Evolutionary conservation across 2,888 invertebrate genomes (phyloP), one percentile per base, ranked within the genome.

Genomic region (Sipha maydis): DNA sequence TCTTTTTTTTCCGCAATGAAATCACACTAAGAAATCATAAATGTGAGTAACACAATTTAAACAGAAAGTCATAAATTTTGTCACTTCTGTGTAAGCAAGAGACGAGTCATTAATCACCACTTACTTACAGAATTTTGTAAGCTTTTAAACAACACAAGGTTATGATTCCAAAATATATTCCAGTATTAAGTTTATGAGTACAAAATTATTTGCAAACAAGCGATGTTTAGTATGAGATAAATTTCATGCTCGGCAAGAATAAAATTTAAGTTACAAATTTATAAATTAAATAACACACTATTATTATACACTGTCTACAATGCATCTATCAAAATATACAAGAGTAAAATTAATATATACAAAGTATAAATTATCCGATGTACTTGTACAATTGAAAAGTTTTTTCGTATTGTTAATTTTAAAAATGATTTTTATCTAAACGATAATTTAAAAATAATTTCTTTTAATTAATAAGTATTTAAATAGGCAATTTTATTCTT

Each of bases 71-170:
- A 38, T 38, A 61, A n/a, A 67, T 80, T 7, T 67, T 25, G 5
- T 80, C 34, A 61, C 56, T 79, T 61, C 31, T 61, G 11, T 34
- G 8, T 19, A 14, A 25, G 8, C 21, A 14, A 14, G 38, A 38
- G 17, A 80, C 17, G n/a, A 80, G 34, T 80, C 80, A 67, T 80
- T 80, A 67, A 67, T 80, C 38, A 80, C 38, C 38, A 67, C 67
- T 67, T 38, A 80, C 61, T 67, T 67, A 61, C 19, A 61, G 19
- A 38, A 80, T 80, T 80, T 80, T 19, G 38, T 80, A 31, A 38
- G n/a, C 69, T 25, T 25, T 25, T 69, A 69, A 28, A 28, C 61
- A 61, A 48, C 11, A 69, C 25, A 69, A 69, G 69, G 21, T 28
- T 25, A 69, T 25, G 69, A 69, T 11, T 69, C 69, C n/a, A 69